phyloP scores from a whole-genome alignment of 1,140 invertebrate species.

The Tetramorium alpestre region DNA sequence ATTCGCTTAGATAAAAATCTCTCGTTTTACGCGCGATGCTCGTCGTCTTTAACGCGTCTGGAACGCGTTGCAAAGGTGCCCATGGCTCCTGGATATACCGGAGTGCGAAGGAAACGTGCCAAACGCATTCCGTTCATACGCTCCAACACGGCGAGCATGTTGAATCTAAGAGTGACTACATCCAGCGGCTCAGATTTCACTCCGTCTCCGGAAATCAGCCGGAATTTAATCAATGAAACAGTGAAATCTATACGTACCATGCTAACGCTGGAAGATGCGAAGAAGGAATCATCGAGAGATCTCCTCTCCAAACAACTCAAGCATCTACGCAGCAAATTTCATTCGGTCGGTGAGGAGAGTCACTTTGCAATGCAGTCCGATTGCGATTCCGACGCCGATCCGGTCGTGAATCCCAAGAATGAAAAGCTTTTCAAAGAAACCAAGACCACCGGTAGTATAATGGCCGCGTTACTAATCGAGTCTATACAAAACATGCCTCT shows the following conservation, averaged over 20 bases:
- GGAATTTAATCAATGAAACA: constrained; percentile 18
- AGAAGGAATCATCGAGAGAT: not conserved
- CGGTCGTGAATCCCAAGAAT: constrained; percentile 67
- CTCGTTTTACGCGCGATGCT: not conserved
- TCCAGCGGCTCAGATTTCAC: not conserved
- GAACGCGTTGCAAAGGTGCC: not conserved
- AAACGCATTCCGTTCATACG: constrained; percentile 29
- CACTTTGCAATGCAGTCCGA: constrained; percentile 74
- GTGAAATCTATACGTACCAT: not conserved
- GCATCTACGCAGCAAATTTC: constrained; percentile 81
- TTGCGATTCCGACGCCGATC: constrained; percentile 69
- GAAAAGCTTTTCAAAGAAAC: constrained; percentile 85
- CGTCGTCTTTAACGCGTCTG: constrained; percentile 8
- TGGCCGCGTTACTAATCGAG: constrained; percentile 88
- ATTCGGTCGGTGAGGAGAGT: constrained; percentile 81
- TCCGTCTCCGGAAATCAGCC: not conserved
- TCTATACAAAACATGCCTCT: constrained; percentile 87
- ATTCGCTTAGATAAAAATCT: not conserved
- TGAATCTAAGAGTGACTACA: not conserved
- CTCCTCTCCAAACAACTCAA: constrained; percentile 85
- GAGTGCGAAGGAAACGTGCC: constrained; percentile 8
- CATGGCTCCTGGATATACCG: not conserved
- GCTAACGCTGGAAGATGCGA: not conserved
- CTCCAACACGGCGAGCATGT: not conserved
- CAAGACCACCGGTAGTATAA: constrained; percentile 86